Conservation (phyloP, 2,888 invertebrate genomes). For the Coronaproctus castanopsis region DNA sequence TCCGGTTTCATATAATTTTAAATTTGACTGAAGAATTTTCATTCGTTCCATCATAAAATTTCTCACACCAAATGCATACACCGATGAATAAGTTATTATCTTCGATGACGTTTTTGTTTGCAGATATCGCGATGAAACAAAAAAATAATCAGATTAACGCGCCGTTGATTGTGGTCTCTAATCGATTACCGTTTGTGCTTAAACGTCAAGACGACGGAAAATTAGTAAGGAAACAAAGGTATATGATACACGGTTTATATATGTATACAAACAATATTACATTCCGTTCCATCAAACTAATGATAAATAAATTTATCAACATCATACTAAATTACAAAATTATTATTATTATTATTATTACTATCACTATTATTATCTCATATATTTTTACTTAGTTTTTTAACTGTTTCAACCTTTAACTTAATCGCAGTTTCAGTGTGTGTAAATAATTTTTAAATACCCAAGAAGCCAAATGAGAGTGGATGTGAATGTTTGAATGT, state of each 20-base stretch:
- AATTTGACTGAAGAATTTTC: no score
- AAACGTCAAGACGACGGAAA: constrained; percentile 23
- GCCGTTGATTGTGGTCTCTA: constrained; percentile 27
- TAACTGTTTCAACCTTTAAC: constrained; percentile 2
- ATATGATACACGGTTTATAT: no score
- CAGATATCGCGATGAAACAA: constrained; percentile 17
- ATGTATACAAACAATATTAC: background rate
- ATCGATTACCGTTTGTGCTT: constrained; percentile 27
- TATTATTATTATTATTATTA: no score
- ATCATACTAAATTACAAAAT: no score
- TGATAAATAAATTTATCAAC: no score
- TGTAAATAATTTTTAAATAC: no score
- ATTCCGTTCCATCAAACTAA: background rate
- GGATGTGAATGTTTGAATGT: no score
- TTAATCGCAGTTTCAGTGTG: background rate
- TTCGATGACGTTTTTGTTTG: background rate
- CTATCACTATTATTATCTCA: constrained; percentile 1
- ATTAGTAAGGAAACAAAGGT: constrained; percentile 25
- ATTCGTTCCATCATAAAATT: no score
- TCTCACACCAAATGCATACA: no score
- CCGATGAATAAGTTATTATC: background rate
- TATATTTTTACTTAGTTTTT: constrained; percentile 3
- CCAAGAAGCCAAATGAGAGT: no score
- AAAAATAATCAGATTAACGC: constrained; percentile 21
- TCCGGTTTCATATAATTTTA: no score